Evolutionary conservation across 1,140 invertebrate species (phyloP).

Genomic region (Penaeus japonicus): DNA sequence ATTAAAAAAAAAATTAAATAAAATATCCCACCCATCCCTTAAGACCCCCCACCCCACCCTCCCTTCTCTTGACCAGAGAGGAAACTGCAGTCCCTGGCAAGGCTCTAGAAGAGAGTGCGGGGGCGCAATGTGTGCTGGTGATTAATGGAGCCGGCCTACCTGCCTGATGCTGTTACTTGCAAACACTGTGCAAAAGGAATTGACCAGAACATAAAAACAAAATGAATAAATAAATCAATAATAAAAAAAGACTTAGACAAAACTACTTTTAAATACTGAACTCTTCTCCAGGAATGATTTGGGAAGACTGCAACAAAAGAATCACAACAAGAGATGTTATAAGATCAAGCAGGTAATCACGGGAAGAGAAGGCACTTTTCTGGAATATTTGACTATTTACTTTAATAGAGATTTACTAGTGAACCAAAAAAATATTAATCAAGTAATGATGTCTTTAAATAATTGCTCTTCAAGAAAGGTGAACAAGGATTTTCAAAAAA

Average conservation of each 20-base stretch:
- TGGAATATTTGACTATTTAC: conserved; percentile 25
- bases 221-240: neutral
- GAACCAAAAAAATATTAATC: conserved; percentile 1
- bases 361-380: conserved; percentile 51
- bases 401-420: neutral
- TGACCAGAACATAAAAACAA: neutral
- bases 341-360: conserved; percentile 53
- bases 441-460: conserved; percentile 24
- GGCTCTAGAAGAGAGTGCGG: conserved; percentile 10
- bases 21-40: neutral
- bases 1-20: neutral
- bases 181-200: no score
- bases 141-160: conserved; percentile 55
- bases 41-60: neutral
- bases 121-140: conserved; percentile 47
- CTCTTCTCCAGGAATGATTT: neutral
- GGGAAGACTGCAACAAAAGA: no score
- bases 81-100: neutral
- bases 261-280: neutral
- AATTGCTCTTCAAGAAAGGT: conserved; percentile 43
- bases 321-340: neutral
- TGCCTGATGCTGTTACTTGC: conserved; percentile 39
- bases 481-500: conserved; percentile 33
- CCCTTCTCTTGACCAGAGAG: neutral
- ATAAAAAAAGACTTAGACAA: neutral